phyloP scores from a whole-genome alignment of 2,113 vertebrate genomes.

The Halcyon malimbica region DNA sequence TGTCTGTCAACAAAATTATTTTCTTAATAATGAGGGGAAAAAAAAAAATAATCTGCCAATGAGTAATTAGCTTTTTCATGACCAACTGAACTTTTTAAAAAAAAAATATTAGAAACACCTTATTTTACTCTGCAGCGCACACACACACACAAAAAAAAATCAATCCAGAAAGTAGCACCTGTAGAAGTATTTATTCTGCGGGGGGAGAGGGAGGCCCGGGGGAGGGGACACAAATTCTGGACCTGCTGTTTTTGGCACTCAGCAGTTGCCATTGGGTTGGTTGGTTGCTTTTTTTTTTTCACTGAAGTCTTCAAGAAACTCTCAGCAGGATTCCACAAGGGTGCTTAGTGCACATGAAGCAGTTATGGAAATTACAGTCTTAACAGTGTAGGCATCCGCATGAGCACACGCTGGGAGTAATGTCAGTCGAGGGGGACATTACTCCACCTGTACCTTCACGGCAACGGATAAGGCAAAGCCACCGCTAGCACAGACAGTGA shows the following conservation, averaged over 20 bases:
- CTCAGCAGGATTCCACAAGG: conserved; percentile 94
- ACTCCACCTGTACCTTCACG: conserved; percentile 80
- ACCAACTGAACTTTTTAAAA: conserved; percentile 7
- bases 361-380: conserved; percentile 85
- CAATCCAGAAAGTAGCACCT: background rate
- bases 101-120: background rate
- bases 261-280: background rate
- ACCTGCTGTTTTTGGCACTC: background rate
- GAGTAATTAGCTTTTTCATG: background rate
- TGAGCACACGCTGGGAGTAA: conserved; percentile 81
- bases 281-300: background rate
- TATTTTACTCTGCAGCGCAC: background rate
- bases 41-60: background rate
- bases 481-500: conserved; percentile 81
- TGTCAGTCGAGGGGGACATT: conserved; percentile 78
- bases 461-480: conserved; percentile 83
- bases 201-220: background rate
- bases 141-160: background rate
- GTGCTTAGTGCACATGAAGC: conserved; percentile 88
- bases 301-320: conserved; percentile 71
- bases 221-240: background rate
- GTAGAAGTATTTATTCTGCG: background rate
- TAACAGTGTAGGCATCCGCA: conserved; percentile 80
- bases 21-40: background rate
- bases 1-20: background rate